These are phyloP conservation scores for Drosophila mettleri DNA, from an alignment of 2,888 invertebrate species.

Conservation along the genomic window DNA sequence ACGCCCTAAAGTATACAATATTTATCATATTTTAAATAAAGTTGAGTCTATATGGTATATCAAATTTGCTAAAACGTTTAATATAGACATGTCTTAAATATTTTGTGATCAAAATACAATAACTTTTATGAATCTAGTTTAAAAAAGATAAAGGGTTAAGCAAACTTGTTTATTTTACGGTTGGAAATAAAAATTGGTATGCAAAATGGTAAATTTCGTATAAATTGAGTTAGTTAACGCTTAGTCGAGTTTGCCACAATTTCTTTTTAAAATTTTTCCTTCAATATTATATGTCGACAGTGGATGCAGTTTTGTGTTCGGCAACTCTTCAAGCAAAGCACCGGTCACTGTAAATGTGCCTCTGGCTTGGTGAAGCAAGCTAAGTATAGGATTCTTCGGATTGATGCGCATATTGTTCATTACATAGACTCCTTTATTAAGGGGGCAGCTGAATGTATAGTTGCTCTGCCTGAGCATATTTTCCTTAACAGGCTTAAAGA, in stretches of 20 bases:
- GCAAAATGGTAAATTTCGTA: background rate
- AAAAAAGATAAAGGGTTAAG: background rate
- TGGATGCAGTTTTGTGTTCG: conserved; percentile 25
- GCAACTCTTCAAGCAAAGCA: conserved; percentile 56
- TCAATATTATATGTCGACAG: conserved; percentile 60
- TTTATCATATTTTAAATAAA: background rate
- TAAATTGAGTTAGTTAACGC: background rate
- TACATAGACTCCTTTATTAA: conserved; percentile 63
- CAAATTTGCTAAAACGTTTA: too few species aligned
- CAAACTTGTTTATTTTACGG: background rate
- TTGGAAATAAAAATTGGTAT: background rate
- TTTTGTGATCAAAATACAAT: too few species aligned
- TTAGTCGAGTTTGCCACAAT: conserved; percentile 55
- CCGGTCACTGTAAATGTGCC: conserved; percentile 55
- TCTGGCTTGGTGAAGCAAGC: conserved; percentile 59
- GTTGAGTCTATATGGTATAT: background rate
- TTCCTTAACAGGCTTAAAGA: conserved; percentile 66
- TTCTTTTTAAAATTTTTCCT: conserved; percentile 54
- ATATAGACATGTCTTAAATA: background rate
- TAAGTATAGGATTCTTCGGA: conserved; percentile 59
- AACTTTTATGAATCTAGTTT: too few species aligned
- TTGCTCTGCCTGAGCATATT: conserved; percentile 64
- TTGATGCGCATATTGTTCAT: conserved; percentile 67
- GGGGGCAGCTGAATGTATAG: conserved; percentile 69
- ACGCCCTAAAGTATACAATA: conserved; percentile 27